Conservation (phyloP, 2,888 invertebrate genomes). For the Dynastes maya region DNA sequence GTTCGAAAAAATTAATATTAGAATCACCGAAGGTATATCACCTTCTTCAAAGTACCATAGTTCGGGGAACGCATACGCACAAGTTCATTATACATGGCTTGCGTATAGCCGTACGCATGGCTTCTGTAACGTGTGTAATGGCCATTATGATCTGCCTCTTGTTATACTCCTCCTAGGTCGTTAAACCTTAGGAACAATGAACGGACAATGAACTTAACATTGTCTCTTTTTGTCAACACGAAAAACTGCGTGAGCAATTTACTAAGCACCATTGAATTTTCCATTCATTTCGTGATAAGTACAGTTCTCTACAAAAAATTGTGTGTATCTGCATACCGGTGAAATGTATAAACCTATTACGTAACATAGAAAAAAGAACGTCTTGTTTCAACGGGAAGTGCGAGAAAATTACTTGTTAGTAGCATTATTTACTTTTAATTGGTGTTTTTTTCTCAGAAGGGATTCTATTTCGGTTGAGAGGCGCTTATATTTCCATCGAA, state of each 20-base stretch:
- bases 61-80: not conserved
- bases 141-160: slow-evolving; percentile 34
- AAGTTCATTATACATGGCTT: slow-evolving; percentile 1
- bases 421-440: no score
- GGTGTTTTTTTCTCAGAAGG: no score
- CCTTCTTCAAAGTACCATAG: no score
- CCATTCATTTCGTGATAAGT: slow-evolving; percentile 19
- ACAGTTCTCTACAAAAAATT: slow-evolving; percentile 1
- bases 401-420: no score
- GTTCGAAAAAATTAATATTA: no score
- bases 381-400: no score
- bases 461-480: no score
- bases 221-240: slow-evolving; percentile 50
- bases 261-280: slow-evolving; percentile 43
- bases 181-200: slow-evolving; percentile 47
- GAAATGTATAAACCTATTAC: not conserved
- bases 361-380: not conserved
- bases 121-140: slow-evolving; percentile 30
- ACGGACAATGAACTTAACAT: slow-evolving; percentile 51
- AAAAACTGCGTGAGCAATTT: slow-evolving; percentile 50
- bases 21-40: no score
- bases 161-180: slow-evolving; percentile 40
- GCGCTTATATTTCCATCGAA: no score
- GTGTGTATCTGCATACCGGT: not conserved
- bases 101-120: not conserved